Evolutionary conservation across 2,888 invertebrate genomes (phyloP), one percentile per base, ranked within the genome.

Genomic region (Meteorus colon): DNA sequence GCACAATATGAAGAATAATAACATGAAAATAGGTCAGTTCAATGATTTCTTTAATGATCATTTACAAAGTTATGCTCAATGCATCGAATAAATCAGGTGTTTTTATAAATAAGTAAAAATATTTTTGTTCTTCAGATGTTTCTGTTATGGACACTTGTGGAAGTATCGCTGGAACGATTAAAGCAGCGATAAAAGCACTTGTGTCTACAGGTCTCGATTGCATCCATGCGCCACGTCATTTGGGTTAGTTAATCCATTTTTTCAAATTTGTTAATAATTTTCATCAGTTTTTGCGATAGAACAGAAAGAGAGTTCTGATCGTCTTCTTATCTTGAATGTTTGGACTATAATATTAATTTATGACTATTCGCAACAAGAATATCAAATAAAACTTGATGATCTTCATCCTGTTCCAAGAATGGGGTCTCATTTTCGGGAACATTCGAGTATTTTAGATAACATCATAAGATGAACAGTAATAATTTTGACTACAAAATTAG

Each of bases 101-200:
- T 70, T 74, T 37, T 2, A 41, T 4, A 1, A 12, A 12, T 48
- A 6, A n/a, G 16, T 48, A 2, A 16, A 48, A 48, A 48, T n/a
- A 4, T 16, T 16, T n/a, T 2, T 48, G n/a, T 48, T 48, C 77
- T 78, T 63, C 59, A 86, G 86, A 82, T 65, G 55, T 85, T 29
- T 80, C 83, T 31, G 84, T 89, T 45, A 79, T 89, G 76, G 90
- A 90, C 79, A 90, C 90, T 16, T 90, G 90, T 79, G 89, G 89
- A n/a, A 87, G 84, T 71, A 81, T 87, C 41, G 81, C 87, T 10
- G 89, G 88, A 10, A 85, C 89, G 27, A 79, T 90, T 72, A 88
- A 87, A 77, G 88, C 90, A 6, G 84, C 89, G 2, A 88, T 90
- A 85, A 89, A 89, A 77, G 86, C 89, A 72, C 83, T 90, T 67